Evolutionary conservation across 2,113 vertebrate genomes (phyloP).

Genomic region (Sapajus apella): DNA sequence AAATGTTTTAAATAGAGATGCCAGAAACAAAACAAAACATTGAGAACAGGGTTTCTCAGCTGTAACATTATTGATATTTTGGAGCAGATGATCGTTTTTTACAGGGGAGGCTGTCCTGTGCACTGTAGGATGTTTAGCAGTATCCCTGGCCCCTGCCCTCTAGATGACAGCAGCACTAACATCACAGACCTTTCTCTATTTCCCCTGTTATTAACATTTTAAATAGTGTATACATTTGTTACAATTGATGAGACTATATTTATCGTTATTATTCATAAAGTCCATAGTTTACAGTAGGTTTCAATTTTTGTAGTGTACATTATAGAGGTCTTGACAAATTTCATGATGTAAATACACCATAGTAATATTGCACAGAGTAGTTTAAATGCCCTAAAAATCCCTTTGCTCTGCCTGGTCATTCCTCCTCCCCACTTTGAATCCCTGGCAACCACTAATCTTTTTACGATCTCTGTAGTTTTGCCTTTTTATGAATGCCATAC

Average conservation of each 20-base stretch:
- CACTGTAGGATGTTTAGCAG: accelerated
- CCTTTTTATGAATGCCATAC: background rate
- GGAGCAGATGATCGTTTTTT: background rate
- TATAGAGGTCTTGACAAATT: background rate
- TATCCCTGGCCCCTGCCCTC: background rate
- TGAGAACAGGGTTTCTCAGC: background rate
- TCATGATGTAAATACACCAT: background rate
- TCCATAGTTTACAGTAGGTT: background rate
- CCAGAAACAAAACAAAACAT: background rate
- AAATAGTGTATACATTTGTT: background rate
- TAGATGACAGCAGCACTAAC: background rate
- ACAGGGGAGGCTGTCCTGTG: accelerated
- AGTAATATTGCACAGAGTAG: background rate
- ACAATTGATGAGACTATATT: background rate
- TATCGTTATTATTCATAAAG: background rate
- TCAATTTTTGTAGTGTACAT: background rate
- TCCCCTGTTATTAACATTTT: background rate
- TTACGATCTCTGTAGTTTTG: background rate
- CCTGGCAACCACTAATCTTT: background rate
- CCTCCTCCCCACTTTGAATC: accelerated
- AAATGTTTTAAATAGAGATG: background rate
- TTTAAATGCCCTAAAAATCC: background rate
- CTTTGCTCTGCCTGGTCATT: background rate
- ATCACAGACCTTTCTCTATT: background rate
- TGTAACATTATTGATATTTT: background rate